Conservation (phyloP, 2,113 vertebrate species). For the Myrmophylax atrothorax region DNA sequence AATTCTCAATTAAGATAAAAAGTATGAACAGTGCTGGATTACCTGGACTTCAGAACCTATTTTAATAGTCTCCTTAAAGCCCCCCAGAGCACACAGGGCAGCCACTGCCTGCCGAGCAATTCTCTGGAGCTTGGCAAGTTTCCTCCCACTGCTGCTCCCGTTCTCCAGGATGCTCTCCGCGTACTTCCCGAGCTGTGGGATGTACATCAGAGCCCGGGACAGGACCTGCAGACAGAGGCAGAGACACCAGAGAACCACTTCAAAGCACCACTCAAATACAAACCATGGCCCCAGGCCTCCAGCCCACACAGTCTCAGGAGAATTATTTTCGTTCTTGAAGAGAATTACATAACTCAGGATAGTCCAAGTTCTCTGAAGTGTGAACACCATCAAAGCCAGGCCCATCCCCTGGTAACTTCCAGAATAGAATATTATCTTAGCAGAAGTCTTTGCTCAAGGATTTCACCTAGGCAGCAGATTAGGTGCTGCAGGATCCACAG, state of each 20-base stretch:
- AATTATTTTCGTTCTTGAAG: constrained; percentile 1
- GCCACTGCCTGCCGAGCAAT: constrained; percentile 95
- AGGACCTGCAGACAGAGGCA: constrained; percentile 81
- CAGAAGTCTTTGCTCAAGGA: background rate
- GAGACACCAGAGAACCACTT: background rate
- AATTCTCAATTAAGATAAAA: background rate
- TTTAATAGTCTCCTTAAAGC: constrained; percentile 99
- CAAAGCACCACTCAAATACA: constrained; percentile 18
- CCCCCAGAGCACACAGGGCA: constrained; percentile 94
- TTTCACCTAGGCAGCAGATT: background rate
- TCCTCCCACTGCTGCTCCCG: constrained; percentile 91
- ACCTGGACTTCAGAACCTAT: constrained; percentile 99
- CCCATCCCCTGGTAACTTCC: background rate
- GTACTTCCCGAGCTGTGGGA: constrained; percentile 94
- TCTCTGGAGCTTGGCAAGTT: constrained; percentile 92
- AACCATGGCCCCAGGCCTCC: background rate
- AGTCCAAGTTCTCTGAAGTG: background rate
- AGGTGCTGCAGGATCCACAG: background rate
- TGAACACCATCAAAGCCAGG: background rate
- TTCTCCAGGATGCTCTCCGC: constrained; percentile 96
- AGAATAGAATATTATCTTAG: background rate
- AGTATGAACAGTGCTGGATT: background rate
- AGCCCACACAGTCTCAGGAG: constrained; percentile 47
- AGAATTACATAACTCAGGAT: background rate
- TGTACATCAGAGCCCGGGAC: constrained; percentile 95